Evolutionary conservation across 2,113 vertebrate genomes (phyloP).

Genomic region (Rynchops niger): DNA sequence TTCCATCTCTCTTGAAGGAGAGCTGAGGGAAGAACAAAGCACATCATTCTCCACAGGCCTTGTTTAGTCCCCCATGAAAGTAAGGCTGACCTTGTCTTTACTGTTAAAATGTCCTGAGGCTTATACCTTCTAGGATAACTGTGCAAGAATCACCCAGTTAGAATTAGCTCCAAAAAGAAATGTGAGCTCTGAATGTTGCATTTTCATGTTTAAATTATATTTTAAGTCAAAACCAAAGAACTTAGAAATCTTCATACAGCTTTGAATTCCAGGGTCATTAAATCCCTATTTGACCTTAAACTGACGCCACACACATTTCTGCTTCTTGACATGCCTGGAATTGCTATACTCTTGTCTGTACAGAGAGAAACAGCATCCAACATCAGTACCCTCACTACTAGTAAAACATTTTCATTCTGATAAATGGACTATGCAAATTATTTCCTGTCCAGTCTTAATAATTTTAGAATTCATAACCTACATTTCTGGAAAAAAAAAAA

Average conservation of each 20-base stretch:
- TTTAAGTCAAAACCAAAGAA: background rate
- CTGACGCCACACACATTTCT: background rate
- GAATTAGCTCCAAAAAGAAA: background rate
- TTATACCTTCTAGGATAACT: background rate
- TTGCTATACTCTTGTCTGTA: background rate
- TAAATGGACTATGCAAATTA: background rate
- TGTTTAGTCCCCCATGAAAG: background rate
- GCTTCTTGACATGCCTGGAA: background rate
- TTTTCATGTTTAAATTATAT: background rate
- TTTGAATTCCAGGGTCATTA: background rate
- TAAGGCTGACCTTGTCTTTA: background rate
- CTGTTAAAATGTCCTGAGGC: background rate
- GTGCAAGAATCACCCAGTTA: background rate
- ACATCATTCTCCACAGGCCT: background rate
- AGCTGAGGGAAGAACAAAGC: background rate
- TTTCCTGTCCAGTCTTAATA: background rate
- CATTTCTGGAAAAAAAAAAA: background rate
- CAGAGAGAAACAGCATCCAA: background rate
- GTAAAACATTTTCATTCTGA: background rate
- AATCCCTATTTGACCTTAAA: background rate
- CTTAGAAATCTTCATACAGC: accelerated
- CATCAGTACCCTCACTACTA: background rate
- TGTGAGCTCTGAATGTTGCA: accelerated
- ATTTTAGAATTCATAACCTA: background rate
- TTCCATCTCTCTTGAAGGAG: background rate